Conservation (phyloP, 2,113 vertebrate species). For the Mirounga angustirostris region DNA sequence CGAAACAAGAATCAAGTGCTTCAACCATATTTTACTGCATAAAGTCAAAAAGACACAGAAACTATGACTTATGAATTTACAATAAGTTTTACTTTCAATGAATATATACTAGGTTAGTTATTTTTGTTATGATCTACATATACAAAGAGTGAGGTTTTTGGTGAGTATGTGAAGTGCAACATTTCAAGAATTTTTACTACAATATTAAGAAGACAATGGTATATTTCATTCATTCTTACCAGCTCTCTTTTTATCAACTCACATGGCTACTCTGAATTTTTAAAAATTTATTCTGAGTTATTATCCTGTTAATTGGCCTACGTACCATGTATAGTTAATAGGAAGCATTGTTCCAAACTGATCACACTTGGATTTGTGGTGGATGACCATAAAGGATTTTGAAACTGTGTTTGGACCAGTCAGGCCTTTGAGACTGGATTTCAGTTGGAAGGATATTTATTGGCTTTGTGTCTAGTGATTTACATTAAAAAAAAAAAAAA, state of each 20-base stretch:
- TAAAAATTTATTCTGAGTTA: conserved; percentile 13
- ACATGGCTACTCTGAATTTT: not conserved
- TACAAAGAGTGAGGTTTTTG: not conserved
- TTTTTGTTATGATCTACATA: not conserved
- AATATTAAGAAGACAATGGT: not conserved
- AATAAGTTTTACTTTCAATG: not conserved
- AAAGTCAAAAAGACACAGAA: not conserved
- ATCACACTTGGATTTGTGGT: not conserved
- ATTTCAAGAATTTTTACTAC: not conserved
- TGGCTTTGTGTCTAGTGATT: not conserved
- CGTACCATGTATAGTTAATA: not conserved
- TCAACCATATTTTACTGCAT: not conserved
- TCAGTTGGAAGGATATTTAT: not conserved
- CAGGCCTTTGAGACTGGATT: not conserved
- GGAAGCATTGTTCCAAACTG: not conserved
- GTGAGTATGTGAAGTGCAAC: not conserved
- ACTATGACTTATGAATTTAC: not conserved
- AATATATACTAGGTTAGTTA: not conserved
- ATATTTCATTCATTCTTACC: not conserved
- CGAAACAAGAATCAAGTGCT: not conserved
- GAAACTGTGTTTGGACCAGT: not conserved
- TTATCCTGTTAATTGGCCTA: not conserved
- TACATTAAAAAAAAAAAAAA: not conserved
- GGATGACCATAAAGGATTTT: not conserved
- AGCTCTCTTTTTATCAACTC: not conserved